phyloP scores from a whole-genome alignment of 2,888 invertebrate genomes.

The Melinopterus prodromus region DNA sequence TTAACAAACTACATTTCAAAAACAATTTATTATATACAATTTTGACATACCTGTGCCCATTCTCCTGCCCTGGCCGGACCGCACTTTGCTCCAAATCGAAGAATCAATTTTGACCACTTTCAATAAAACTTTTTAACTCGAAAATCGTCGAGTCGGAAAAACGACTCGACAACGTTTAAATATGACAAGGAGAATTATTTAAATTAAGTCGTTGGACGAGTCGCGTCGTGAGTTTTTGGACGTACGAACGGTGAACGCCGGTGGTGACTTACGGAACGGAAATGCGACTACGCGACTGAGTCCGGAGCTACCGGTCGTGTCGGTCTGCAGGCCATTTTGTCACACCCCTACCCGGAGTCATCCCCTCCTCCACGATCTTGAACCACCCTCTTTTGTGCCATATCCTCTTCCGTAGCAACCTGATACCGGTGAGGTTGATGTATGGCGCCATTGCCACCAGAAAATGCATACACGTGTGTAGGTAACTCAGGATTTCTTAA shows the following conservation, averaged over 20 bases:
- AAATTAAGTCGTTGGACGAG: not conserved
- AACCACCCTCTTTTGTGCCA: slow-evolving; percentile 48
- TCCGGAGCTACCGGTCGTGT: slow-evolving; percentile 57
- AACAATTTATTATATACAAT: not conserved
- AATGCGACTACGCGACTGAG: slow-evolving; percentile 59
- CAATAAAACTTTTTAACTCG: not conserved
- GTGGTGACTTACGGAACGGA: slow-evolving; percentile 39
- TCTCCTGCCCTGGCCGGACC: slow-evolving; percentile 71
- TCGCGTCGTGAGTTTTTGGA: slow-evolving; percentile 25
- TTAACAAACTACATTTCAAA: not conserved
- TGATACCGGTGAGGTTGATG: not conserved
- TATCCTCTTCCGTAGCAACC: slow-evolving; percentile 13
- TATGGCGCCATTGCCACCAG: no score
- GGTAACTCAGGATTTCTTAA: no score
- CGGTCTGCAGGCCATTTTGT: slow-evolving; percentile 71
- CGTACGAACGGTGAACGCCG: slow-evolving; percentile 12
- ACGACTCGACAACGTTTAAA: slow-evolving; percentile 16
- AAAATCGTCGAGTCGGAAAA: slow-evolving; percentile 5
- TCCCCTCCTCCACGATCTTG: slow-evolving; percentile 51
- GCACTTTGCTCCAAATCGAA: slow-evolving; percentile 70
- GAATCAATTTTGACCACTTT: slow-evolving; percentile 57
- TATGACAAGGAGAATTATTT: not conserved
- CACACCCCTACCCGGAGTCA: slow-evolving; percentile 60
- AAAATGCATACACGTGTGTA: no score
- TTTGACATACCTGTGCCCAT: slow-evolving; percentile 74